Evolutionary conservation across 2,888 invertebrate species (phyloP), one percentile per base, ranked within the genome.

Genomic region (Ophioninae sp.): DNA sequence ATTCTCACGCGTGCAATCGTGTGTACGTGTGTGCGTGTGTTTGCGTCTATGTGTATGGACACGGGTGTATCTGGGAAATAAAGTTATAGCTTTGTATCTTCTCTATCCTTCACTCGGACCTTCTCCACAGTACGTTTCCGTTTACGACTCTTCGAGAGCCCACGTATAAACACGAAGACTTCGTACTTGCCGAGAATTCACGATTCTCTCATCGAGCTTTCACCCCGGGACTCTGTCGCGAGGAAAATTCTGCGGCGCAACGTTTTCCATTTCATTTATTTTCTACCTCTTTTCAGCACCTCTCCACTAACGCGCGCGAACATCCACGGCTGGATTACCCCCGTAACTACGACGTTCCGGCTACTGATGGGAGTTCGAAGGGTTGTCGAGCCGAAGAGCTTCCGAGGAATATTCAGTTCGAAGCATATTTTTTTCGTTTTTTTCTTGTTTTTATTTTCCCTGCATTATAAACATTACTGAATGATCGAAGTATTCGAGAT

Each of bases 81-180:
- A 7, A 37, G 30, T 17, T 64, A 13, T 37, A 30, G 75, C 37
- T 59, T 79, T 81, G 85, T 82, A 87, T 85, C 79, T 86, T 82
- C 86, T 20, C 10, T 85, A 39, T 72, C 74, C 56, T 44, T 62
- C 64, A 30, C 69, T 85, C 85, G 85, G 83, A 83, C 82, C 57
- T 84, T 75, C 41, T 37, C 62, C 44, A 57, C 39, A 82, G 75
- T 85, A 82, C 87, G 85, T 79, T 86, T 85, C 76, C 87, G 85
- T 89, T 90, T 90, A 90, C 88, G 89, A 89, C 88, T 87, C 83
- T 86, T 85, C 87, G 86, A 88, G 85, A 84, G 85, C 85, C 86
- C 64, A 30, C 81, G 68, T 76, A 83, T 83, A 80, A 83, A 80
- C 80, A 67, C 76, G 57, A 76, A 84, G 74, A 81, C 68, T 76